Conservation (phyloP, 2,888 invertebrate genomes). For the Drosophila quinaria region DNA sequence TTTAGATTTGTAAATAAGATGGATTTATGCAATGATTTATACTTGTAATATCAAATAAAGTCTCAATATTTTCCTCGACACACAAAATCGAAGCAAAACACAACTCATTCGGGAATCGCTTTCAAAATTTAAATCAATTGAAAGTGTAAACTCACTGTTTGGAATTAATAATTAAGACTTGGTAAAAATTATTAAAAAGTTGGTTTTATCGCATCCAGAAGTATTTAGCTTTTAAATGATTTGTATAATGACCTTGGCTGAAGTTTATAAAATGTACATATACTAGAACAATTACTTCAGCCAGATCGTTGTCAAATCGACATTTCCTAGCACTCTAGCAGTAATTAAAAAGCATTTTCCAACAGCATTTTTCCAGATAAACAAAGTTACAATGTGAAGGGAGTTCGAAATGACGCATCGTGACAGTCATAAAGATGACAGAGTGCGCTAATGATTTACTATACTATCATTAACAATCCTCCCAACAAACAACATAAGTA, state of each 20-base stretch:
- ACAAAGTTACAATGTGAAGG: neutral
- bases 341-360: conserved; percentile 35
- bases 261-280: conserved; percentile 13
- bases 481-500: neutral
- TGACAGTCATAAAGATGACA: conserved; percentile 23
- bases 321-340: conserved; percentile 38
- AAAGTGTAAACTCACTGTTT: conserved; percentile 36
- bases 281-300: conserved; percentile 8
- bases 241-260: conserved; percentile 16
- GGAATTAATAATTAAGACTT: conserved; percentile 16
- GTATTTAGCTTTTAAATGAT: neutral
- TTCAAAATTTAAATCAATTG: conserved; percentile 2
- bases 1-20: too few relatives aligned
- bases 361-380: conserved; percentile 7
- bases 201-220: neutral
- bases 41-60: too few relatives aligned
- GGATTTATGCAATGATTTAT: too few relatives aligned
- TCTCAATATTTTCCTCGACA: too few relatives aligned
- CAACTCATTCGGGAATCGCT: neutral
- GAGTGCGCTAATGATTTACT: conserved; percentile 12
- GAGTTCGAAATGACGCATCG: conserved; percentile 18
- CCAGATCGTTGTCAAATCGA: conserved; percentile 8
- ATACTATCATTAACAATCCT: conserved; percentile 39
- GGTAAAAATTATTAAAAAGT: too few relatives aligned
- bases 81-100: neutral